Conservation (phyloP, 2,888 invertebrate species). For the Ommatoiulus sabulosus region DNA sequence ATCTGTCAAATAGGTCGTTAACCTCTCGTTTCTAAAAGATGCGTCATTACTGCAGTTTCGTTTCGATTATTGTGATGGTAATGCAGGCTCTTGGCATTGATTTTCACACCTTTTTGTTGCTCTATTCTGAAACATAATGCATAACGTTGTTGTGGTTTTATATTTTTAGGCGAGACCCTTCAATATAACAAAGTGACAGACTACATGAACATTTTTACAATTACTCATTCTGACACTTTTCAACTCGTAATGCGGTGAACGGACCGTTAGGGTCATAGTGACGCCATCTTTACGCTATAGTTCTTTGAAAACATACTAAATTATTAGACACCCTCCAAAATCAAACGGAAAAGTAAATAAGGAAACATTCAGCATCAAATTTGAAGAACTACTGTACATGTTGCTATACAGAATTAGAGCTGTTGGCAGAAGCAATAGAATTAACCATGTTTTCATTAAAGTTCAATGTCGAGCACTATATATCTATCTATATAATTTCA, state of each 20-base stretch:
- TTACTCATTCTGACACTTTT: neutral
- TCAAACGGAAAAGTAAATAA: too few species aligned
- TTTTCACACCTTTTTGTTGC: neutral
- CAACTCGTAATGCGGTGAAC: neutral
- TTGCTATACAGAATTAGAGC: too few species aligned
- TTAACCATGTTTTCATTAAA: too few species aligned
- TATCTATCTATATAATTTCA: too few species aligned
- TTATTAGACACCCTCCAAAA: too few species aligned
- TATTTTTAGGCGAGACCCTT: neutral
- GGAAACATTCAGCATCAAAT: too few species aligned
- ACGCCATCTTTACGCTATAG: neutral
- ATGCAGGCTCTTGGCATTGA: neutral
- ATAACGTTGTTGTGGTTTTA: neutral
- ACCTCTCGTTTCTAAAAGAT: conserved; percentile 27
- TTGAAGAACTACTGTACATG: too few species aligned
- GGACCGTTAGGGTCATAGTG: neutral
- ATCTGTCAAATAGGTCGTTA: conserved; percentile 24
- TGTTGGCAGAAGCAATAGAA: too few species aligned
- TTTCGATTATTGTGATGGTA: neutral
- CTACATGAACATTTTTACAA: neutral
- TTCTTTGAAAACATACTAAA: too few species aligned
- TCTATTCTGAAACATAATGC: neutral
- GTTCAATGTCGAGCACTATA: too few species aligned
- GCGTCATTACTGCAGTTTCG: neutral
- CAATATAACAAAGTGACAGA: neutral